These are phyloP conservation scores for Miniopterus natalensis DNA, from an alignment of 2,113 vertebrate species.

Conservation along the genomic window DNA sequence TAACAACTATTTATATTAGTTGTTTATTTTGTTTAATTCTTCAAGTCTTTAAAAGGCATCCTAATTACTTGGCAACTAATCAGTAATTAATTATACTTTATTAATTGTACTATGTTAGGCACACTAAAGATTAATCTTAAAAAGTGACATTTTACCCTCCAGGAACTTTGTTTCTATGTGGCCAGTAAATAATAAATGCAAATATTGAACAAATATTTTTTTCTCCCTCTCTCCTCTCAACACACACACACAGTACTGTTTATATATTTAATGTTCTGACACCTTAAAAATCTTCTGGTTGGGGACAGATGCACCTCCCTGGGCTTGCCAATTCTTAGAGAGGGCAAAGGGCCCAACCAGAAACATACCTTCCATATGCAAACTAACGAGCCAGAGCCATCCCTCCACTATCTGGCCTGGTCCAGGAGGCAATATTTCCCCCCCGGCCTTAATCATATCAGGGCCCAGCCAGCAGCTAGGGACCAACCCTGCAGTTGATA, in stretches of 20 bases:
- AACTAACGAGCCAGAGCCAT: background rate
- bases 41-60: background rate
- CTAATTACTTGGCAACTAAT: conserved; percentile 8
- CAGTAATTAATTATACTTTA: conserved; percentile 15
- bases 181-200: conserved; percentile 31
- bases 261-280: background rate
- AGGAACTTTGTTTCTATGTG: background rate
- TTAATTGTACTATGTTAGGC: background rate
- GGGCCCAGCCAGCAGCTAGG: background rate
- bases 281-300: background rate
- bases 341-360: background rate
- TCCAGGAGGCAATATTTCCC: background rate
- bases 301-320: background rate
- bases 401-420: background rate
- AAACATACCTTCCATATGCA: background rate
- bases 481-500: background rate
- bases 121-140: conserved; percentile 5
- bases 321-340: background rate
- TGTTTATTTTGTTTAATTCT: conserved; percentile 37
- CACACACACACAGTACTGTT: background rate
- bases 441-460: background rate
- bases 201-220: background rate
- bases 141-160: conserved; percentile 33
- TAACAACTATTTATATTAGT: background rate
- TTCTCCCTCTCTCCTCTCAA: background rate